Percentiles rank a stretch among this genome's conserved stretches.
These are phyloP conservation scores for Ceratosolen fusciceps DNA, from an alignment of 1,140 invertebrate species.

Conservation along the genomic window DNA sequence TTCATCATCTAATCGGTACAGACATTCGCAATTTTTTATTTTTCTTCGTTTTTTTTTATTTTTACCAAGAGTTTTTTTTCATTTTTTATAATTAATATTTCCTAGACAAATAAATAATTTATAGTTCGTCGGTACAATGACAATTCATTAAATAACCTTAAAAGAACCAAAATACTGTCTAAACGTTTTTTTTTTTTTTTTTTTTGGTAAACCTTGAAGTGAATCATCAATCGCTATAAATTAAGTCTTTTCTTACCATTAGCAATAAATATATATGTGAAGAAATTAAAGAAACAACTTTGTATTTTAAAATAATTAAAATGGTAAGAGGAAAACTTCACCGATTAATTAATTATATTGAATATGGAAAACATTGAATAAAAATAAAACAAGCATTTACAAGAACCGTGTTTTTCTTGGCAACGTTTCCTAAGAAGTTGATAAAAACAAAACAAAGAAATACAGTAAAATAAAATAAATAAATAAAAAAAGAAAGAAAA, in stretches of 20 bases:
- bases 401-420: too few species aligned
- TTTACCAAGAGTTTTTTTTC: not conserved
- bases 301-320: not conserved
- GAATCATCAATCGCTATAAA: not conserved
- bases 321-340: not conserved
- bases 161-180: not conserved
- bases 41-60: too few species aligned
- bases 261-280: conserved; percentile 4
- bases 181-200: not conserved
- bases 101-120: conserved; percentile 9
- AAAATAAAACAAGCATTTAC: conserved; percentile 12
- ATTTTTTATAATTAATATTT: too few species aligned
- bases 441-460: not conserved
- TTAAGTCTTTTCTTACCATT: not conserved
- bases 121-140: not conserved
- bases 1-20: conserved; percentile 15
- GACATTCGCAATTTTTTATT: conserved; percentile 24
- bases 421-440: too few species aligned
- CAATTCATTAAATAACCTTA: not conserved
- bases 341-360: not conserved
- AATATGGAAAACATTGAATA: not conserved
- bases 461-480: too few species aligned
- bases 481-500: too few species aligned
- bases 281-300: conserved; percentile 1
- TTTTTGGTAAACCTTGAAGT: not conserved